A percentile compares a stretch with the other conserved stretches of the same genome.
Evolutionary conservation across 2,113 vertebrate species (phyloP).

Genomic region (Notothenia rossii): DNA sequence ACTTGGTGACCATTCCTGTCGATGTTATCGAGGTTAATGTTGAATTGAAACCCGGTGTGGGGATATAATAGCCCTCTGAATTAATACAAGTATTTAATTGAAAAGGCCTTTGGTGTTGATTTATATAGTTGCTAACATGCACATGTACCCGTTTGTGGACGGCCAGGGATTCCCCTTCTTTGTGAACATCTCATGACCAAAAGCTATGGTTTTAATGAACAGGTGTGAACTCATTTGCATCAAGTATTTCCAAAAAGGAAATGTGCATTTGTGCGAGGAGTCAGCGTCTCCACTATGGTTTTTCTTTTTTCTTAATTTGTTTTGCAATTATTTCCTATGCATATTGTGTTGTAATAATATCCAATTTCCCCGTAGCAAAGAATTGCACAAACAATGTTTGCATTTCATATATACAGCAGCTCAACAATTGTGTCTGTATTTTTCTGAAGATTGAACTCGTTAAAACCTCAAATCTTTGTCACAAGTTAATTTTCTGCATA

Average conservation of each 20-base stretch:
- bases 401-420: neutral
- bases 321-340: neutral
- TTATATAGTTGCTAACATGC: slow-evolving; percentile 1
- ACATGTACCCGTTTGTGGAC: neutral
- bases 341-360: neutral
- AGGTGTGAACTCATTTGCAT: slow-evolving; percentile 54
- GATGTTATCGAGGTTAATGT: neutral
- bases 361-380: neutral
- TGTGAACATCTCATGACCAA: neutral
- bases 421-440: slow-evolving; percentile 11
- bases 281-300: neutral
- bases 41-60: neutral
- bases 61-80: neutral
- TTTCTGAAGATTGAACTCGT: slow-evolving; percentile 41
- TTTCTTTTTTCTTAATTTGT: neutral
- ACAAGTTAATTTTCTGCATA: slow-evolving; percentile 75
- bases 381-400: neutral
- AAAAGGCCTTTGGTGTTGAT: slow-evolving; percentile 1
- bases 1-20: neutral
- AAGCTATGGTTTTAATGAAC: slow-evolving; percentile 20
- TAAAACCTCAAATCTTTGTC: slow-evolving; percentile 65
- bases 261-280: slow-evolving; percentile 1
- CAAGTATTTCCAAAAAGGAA: slow-evolving; percentile 25
- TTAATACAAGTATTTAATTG: neutral
- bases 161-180: slow-evolving; percentile 22